These are phyloP conservation scores for Sebastes aleutianus DNA, from an alignment of 2,797 vertebrate species.

Conservation along the genomic window DNA sequence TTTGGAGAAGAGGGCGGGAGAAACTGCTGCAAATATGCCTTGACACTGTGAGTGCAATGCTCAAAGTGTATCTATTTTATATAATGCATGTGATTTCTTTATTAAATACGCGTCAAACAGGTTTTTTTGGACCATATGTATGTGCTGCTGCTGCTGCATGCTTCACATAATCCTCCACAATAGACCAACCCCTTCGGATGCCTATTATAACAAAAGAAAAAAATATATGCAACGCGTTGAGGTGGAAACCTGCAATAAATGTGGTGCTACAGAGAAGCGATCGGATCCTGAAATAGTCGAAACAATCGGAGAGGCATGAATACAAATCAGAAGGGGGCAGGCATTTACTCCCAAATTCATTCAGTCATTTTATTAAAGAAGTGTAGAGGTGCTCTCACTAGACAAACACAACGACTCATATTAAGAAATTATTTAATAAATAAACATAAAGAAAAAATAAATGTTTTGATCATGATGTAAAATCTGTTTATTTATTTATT, in stretches of 20 bases:
- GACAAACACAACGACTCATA: background rate
- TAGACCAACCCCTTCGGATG: conserved; percentile 52
- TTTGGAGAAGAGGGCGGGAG: conserved; percentile 39
- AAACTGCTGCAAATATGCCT: conserved; percentile 68
- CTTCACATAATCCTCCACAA: conserved; percentile 58
- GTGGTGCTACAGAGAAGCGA: conserved; percentile 12
- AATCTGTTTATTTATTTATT: background rate
- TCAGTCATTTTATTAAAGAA: conserved; percentile 48
- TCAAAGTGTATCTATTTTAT: conserved; percentile 41
- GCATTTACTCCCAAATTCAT: conserved; percentile 29
- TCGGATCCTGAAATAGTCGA: conserved; percentile 37
- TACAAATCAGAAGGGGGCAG: conserved; percentile 32
- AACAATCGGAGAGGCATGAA: conserved; percentile 40
- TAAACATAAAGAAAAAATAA: background rate
- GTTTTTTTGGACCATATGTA: conserved; percentile 38
- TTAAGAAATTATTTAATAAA: background rate
- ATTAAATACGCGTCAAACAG: conserved; percentile 32
- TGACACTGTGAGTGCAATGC: conserved; percentile 27
- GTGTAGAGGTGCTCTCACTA: background rate
- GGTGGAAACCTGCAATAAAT: conserved; percentile 33
- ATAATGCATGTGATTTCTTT: conserved; percentile 12
- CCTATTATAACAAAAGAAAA: conserved; percentile 61
- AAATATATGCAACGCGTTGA: conserved; percentile 17
- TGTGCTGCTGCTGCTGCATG: conserved; percentile 31
- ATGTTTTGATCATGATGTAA: background rate